Conservation (phyloP, 2,888 invertebrate genomes). For the Junonia oenone region DNA sequence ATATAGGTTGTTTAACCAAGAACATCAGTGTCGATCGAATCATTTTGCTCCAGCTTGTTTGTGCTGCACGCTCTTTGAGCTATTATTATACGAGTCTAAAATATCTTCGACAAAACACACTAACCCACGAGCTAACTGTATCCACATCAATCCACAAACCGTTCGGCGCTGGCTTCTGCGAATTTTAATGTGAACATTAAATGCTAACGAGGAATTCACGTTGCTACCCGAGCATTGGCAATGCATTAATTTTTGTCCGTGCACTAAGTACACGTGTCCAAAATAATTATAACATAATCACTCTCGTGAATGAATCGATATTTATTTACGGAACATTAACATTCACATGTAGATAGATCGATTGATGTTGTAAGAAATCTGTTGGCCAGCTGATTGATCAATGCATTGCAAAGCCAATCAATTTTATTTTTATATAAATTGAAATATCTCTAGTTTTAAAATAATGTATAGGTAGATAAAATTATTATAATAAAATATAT, state of each 20-base stretch:
- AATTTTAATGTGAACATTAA: constrained; percentile 5
- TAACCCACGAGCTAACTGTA: neutral
- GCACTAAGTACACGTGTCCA: neutral
- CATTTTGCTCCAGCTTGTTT: neutral
- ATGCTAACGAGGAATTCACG: neutral
- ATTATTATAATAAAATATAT: neutral
- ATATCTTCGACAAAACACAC: constrained; percentile 4
- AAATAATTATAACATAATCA: neutral
- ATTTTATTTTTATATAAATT: neutral
- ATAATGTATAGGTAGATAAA: no score
- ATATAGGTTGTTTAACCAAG: neutral
- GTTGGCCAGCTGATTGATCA: neutral
- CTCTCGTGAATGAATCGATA: constrained; percentile 4
- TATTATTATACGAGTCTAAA: constrained; percentile 12
- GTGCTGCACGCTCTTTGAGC: constrained; percentile 6
- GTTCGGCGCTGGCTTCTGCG: constrained; percentile 6
- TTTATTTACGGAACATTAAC: neutral
- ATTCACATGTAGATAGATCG: neutral
- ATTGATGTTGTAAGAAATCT: neutral
- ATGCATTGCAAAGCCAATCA: neutral
- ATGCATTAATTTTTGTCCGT: neutral
- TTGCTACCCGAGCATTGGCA: neutral
- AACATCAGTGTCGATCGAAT: neutral
- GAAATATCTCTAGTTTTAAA: neutral
- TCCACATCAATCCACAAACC: neutral